Base-by-base conservation (phyloP, 2,797 vertebrate genomes). In the Coendou prehensilis region DNA sequence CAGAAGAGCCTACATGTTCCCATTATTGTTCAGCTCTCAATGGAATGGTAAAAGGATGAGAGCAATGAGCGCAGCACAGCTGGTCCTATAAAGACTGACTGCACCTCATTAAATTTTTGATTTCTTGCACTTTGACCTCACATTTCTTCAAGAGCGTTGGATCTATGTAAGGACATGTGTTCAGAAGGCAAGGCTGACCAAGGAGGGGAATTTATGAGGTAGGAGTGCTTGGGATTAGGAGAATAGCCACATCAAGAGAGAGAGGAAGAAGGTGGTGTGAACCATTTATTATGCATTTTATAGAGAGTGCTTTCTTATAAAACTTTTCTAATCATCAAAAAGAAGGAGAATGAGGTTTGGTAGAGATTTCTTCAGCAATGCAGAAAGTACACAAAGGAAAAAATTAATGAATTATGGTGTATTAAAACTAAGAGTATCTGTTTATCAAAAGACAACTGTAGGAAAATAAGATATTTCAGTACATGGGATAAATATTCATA, bases 51-150 rank as follows among this genome's bases (percentile, higher is more conserved):
- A 98, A 97, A 98, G 97, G 97, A 98, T 81, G 94, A 98, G 97
- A 95, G 91, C 79, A 64, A 15, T 3, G 71, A 92, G 28, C 63
- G 2, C 1, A 9, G 37, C 96, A 91, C 96, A 97, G 97, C 97
- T 97, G 98, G 97, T 97, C 97, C 97, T 96, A 86, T 98, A 97
- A 98, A 98, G 97, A 97, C 97, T 52, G 96, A 96, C 96, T 92
- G 96, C 95, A 98, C 98, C 98, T 98, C 96, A 69, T 98, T 97
- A 98, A 97, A 95, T 0, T 92, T 93, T 64, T 97, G 97, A 98
- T 88, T 97, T 96, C 93, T 83, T 75, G 97, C 0, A 2, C 96
- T 95, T 47, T 91, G 97, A 96, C 88, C 86, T 91, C 8, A 61
- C 54, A 81, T 89, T 67, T 87, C 95, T 85, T 95, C 33, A 47